These are phyloP conservation scores for Triplophysa yarkandensis DNA, from an alignment of 2,797 vertebrate genomes.

Conservation along the genomic window DNA sequence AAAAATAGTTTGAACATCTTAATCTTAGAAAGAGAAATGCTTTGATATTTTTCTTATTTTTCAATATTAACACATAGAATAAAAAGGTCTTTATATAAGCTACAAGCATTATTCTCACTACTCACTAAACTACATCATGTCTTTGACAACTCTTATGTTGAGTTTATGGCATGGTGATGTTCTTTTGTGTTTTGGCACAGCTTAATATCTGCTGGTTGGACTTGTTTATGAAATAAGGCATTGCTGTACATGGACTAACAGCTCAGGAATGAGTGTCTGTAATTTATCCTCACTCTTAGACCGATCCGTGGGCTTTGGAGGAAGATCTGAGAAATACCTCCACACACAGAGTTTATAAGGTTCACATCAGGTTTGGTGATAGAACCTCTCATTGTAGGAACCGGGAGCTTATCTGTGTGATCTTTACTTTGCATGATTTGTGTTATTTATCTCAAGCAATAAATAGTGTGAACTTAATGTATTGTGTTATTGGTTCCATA, in stretches of 20 bases:
- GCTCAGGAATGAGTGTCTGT: slow-evolving; percentile 52
- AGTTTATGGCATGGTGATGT: background rate
- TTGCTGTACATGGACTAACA: slow-evolving; percentile 59
- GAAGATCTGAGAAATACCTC: slow-evolving; percentile 63
- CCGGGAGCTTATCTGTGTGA: slow-evolving; percentile 4
- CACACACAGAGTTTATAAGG: slow-evolving; percentile 9
- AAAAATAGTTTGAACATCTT: background rate
- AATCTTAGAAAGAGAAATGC: background rate
- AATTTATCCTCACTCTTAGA: slow-evolving; percentile 60
- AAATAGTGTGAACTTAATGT: background rate
- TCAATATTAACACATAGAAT: background rate
- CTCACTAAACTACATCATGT: background rate
- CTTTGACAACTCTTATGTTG: background rate
- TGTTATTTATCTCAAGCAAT: background rate
- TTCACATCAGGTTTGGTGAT: slow-evolving; percentile 1
- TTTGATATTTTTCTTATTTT: background rate
- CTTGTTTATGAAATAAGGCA: slow-evolving; percentile 52
- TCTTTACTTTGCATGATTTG: background rate
- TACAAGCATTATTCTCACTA: background rate
- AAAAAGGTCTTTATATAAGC: background rate
- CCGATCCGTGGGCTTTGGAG: slow-evolving; percentile 56
- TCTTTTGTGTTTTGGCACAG: slow-evolving; percentile 39
- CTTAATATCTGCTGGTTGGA: slow-evolving; percentile 36
- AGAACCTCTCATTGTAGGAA: slow-evolving; percentile 5
- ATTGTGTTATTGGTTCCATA: slow-evolving; percentile 17